Base-by-base conservation (phyloP, 2,113 vertebrate genomes). In the Forbesichthys agassizii region DNA sequence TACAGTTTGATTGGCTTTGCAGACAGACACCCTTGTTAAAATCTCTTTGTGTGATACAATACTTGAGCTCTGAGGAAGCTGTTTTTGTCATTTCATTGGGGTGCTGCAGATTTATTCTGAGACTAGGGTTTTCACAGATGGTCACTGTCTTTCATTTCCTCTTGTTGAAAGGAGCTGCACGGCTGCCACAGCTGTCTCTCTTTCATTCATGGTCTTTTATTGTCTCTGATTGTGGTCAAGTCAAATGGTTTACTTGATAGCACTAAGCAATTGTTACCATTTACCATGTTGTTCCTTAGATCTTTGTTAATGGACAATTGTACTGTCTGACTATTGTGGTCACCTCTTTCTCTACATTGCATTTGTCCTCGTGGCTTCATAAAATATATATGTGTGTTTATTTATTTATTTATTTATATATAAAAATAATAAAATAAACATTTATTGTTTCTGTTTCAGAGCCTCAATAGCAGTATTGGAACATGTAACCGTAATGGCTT, bases 391-490 rank as follows among this genome's bases (percentile, higher is more conserved):
- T 27, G 27, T 27, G 27, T 27, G 27, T 27, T 2, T 27, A 27
- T 27, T 27, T 27, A 27, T 27, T 27, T 3, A 27, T 27, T 27
- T 3, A 27, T 27, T 27, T 3, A 27, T 27, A 2, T 27, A 27
- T 27, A 27, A 3, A 27, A 27, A 27, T 3, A 27, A 33, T 55
- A 48, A 55, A 59, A 72, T 18, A 3, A 9, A n/a, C 12, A 55
- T 75, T 51, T 18, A 52, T 18, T 9, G 0, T 59, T 13, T 82
- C 3, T 79, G 75, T 88, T 84, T 65, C 90, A 93, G 92, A 92
- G 90, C 71, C 58, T 90, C 20, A 92, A 75, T 85, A 90, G 92
- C 42, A 93, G 91, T 80, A 82, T 80, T n/a, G 92, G 91, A 52
- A 84, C 74, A 0, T 91, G 84, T 71, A 71, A 80, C 76, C 90